Conservation (phyloP, 2,797 vertebrate genomes). For the Bucorvus abyssinicus region DNA sequence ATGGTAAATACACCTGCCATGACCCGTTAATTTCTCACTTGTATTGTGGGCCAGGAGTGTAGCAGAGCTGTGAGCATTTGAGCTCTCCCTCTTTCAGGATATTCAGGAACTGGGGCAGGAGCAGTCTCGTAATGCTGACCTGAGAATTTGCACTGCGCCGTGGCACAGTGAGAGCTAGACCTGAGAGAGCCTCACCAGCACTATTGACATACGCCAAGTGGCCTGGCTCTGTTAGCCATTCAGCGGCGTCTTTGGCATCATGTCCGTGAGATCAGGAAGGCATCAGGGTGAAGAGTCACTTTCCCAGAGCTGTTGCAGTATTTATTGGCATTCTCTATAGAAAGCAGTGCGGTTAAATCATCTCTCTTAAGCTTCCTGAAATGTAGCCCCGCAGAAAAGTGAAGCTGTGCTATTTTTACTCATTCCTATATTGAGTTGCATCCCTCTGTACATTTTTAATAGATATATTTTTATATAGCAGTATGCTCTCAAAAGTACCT, state of each 20-base stretch:
- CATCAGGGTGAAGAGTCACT: background rate
- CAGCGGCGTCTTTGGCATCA: background rate
- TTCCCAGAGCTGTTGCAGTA: background rate
- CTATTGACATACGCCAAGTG: fast-evolving
- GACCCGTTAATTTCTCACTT: background rate
- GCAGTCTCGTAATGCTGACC: background rate
- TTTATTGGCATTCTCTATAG: background rate
- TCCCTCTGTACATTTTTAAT: background rate
- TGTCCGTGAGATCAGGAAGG: background rate
- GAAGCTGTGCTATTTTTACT: background rate
- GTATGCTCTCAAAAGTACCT: background rate
- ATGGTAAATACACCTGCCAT: background rate
- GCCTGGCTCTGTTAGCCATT: background rate
- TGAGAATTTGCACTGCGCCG: background rate
- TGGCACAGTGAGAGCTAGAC: background rate
- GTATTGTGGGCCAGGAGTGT: background rate
- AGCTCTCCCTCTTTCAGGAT: background rate
- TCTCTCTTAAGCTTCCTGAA: background rate
- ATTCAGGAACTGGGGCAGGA: background rate
- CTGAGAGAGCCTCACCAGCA: background rate
- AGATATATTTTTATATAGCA: background rate
- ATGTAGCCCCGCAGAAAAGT: background rate
- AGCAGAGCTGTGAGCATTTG: background rate
- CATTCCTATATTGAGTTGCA: background rate
- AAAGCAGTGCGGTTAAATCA: background rate